Base-by-base conservation (phyloP, 1,140 invertebrate genomes). In the Drosophila subobscura region DNA sequence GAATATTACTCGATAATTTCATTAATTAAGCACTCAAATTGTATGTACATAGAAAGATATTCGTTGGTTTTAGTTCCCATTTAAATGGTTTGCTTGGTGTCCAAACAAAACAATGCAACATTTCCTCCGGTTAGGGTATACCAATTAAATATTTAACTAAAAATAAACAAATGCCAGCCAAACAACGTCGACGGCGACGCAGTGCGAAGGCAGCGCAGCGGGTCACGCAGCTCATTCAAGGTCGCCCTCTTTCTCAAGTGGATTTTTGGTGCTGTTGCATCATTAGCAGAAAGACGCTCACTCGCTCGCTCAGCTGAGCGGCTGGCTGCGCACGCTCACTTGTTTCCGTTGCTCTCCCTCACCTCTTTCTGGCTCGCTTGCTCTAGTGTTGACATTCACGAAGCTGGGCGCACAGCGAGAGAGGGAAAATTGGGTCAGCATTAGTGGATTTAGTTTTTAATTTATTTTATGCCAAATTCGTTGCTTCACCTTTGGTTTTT, bases 301-400 rank as follows among this genome's bases (percentile, higher is more conserved):
- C 14, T 29, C 61, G 25, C 16, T 29, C 52, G 59, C 54, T 74
- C 71, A 51, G 65, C 58, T 74, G 52, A 44, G 46, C 29, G n/a
- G 7, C 50, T 27, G 29, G 72, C 55, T 61, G 72, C 74, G 74
- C 74, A 77, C 65, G 60, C 60, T 72, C 61, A 76, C 63, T 64
- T 66, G 22, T 22, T 53, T 37, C 59, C 41, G 33, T 42, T 14
- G 45, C 55, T 37, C 14, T 14, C 25, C 14, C 66, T 45, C 33
- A 41, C 22, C 44, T 14, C 50, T 27, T 46, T 20, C 49, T 68
- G 29, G 59, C 44, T 66, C 41, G 55, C 66, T 66, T 74, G 58
- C 72, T 80, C 71, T 63, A 55, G 70, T 86, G 83, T 86, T 86
- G 83, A 88, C 83, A 86, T 83, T 86, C 83, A 86, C 83, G 83